These are phyloP conservation scores for Noctua pronuba DNA, from an alignment of 2,888 invertebrate genomes.

Conservation along the genomic window DNA sequence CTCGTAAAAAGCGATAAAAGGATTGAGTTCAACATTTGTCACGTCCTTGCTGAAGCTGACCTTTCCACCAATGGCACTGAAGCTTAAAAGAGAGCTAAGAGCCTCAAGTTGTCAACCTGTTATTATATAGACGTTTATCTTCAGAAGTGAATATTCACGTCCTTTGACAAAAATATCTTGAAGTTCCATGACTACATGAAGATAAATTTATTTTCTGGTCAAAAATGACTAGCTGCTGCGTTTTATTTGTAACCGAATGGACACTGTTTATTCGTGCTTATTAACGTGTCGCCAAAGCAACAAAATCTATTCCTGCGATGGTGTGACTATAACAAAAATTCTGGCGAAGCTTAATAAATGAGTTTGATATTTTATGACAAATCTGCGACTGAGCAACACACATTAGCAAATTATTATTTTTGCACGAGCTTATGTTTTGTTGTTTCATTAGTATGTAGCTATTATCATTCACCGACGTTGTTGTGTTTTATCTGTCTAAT, in stretches of 20 bases:
- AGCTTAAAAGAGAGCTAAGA: not conserved
- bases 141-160: not conserved
- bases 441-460: not conserved
- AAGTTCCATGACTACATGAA: not conserved
- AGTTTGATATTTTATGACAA: not conserved
- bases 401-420: not conserved
- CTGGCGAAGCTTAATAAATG: not conserved
- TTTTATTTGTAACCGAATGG: not conserved
- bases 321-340: not conserved
- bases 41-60: not conserved
- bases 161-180: not conserved
- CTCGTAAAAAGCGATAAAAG: not conserved
- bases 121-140: not conserved
- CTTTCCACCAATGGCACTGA: not conserved
- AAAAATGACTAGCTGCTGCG: not conserved
- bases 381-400: not conserved
- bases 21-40: not conserved
- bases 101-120: not conserved
- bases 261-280: not conserved
- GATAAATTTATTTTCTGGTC: not conserved
- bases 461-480: not conserved
- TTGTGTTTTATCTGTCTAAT: not conserved
- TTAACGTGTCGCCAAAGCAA: not conserved
- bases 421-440: not conserved
- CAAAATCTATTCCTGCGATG: not conserved